Evolutionary conservation across 2,797 vertebrate genomes (phyloP), one percentile per base, ranked within the genome.

Genomic region (Knipowitschia caucasica): DNA sequence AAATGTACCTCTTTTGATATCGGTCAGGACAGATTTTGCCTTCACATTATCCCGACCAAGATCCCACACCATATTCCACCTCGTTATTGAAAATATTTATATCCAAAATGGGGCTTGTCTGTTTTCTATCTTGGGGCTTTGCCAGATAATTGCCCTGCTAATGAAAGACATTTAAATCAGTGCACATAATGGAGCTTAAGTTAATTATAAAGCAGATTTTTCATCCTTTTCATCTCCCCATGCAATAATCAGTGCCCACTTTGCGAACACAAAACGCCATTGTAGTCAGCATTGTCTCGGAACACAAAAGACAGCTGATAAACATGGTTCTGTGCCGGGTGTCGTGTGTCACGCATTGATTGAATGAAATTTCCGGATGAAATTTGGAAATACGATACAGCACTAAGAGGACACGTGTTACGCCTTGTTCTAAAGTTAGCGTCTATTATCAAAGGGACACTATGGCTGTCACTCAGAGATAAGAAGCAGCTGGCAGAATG

Each of bases 81-180:
- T 10, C 18, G 21, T 49, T 23, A 49, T 49, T 49, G 49, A 73
- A 64, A 71, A 76, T 62, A 60, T 25, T 64, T 50, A 54, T 39
- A 26, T 44, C 57, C 52, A 43, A 54, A 80, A 78, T 73, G 59
- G 68, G 72, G 49, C 45, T 67, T 59, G 64, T 50, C 39, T 54
- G n/a, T 35, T 61, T 29, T 62, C 52, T 67, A 51, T 71, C 77
- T 71, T 44, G 39, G 62, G 64, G 64, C 70, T 56, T 34, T 59
- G 61, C 62, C 62, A 74, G 59, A 71, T 86, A 81, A 86, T 85
- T 78, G 82, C 56, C 62, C 54, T 30, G 57, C 68, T 81, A 83
- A 87, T 82, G 64, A 57, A 51, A 39, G 45, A 44, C 35, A 42
- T 76, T 76, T 52, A 76, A 73, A 80, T 80, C 59, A 71, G 56